A percentile compares a stretch with the other conserved stretches of the same genome.
Evolutionary conservation across 2,113 vertebrate genomes (phyloP).

Genomic region (Crotalus horridus): DNA sequence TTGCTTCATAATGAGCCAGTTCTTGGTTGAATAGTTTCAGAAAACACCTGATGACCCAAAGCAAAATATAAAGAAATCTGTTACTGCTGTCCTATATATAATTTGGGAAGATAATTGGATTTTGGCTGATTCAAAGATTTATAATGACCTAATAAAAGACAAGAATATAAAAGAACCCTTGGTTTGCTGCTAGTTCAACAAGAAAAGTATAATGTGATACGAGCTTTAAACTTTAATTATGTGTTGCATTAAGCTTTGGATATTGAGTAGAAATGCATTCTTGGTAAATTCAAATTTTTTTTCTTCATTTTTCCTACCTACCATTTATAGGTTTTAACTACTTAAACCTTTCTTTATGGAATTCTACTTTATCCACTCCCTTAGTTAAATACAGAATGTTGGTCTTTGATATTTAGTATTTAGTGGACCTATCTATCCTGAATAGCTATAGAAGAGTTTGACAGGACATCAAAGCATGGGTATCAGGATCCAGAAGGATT

Average conservation of each 20-base stretch:
- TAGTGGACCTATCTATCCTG: neutral
- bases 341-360: neutral
- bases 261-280: neutral
- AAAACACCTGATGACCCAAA: neutral
- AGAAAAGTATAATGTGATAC: neutral
- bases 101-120: conserved; percentile 19
- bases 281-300: neutral
- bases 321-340: neutral
- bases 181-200: conserved; percentile 1
- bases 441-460: neutral
- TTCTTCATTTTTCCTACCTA: neutral
- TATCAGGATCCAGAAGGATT: neutral
- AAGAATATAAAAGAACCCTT: neutral
- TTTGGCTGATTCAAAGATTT: neutral
- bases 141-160: neutral
- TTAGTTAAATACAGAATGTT: neutral
- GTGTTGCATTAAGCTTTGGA: neutral
- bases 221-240: neutral
- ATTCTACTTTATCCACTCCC: neutral
- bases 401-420: neutral
- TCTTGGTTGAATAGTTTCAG: conserved; percentile 16
- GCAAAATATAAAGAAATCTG: conserved; percentile 32
- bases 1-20: conserved; percentile 4
- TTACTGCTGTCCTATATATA: conserved; percentile 20
- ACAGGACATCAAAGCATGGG: neutral